Base-by-base conservation (phyloP, 2,113 vertebrate genomes). In the Acanthochromis polyacanthus region DNA sequence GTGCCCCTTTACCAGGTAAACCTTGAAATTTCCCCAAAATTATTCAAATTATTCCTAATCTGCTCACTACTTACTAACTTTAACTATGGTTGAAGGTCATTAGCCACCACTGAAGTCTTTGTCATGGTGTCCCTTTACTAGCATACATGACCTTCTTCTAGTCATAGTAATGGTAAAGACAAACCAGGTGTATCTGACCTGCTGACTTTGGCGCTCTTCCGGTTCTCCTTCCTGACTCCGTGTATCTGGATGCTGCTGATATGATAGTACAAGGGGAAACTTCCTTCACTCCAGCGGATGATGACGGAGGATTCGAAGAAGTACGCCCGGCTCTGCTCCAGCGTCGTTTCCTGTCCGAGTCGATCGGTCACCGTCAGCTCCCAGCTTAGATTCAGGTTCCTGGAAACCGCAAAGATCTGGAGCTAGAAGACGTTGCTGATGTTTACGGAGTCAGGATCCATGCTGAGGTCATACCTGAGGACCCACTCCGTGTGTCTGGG, bases 361-460 rank as follows among this genome's bases (percentile, higher is more conserved):
- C 25, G 1, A 6, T 0, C 25, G 2, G 5, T 0, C 73, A 90
- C 17, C 4, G 32, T 85, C 73, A 92, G 68, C 71, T 90, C 80
- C 90, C 90, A 92, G 59, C 25, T 72, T 66, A 89, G 72, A 0
- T 71, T 81, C 60, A 84, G 28, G 38, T 55, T 81, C 61, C 91
- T 91, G 16, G 48, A 20, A 16, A 20, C 2, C 6, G 30, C 36
- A 12, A 5, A 45, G 20, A 5, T 22, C 14, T 5, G 14, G 14
- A 55, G 14, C 5, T 25, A 23, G 5, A 9, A 25, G 14, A 23
- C 46, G 5, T 17, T 4, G 10, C 12, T 8, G 7, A 19, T 17
- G 16, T 48, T 48, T 19, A 25, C 25, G 25, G 25, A 25, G 25
- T 25, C 25, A 3, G 25, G 25, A 25, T 25, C 25, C 25, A 3